A percentile compares a stretch with the other conserved stretches of the same genome.
Evolutionary conservation across 2,888 invertebrate genomes (phyloP).

Genomic region (Troides aeacus): DNA sequence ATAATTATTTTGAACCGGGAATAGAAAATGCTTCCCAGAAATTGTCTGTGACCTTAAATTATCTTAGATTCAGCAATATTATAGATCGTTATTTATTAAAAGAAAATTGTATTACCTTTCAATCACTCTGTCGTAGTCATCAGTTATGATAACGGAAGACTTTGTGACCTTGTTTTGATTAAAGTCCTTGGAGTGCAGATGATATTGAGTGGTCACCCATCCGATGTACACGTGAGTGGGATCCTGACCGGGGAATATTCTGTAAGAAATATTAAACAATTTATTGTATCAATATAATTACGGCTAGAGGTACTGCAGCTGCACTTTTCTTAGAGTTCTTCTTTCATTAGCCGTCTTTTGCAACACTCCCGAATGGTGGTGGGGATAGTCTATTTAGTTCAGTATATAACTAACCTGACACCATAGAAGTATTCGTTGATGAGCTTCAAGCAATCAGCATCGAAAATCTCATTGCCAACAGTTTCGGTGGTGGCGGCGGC

Average conservation of each 20-base stretch:
- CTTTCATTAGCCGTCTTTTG: not conserved
- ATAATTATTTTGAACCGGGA: too few species aligned
- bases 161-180: constrained; percentile 92
- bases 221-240: constrained; percentile 97
- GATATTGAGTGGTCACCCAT: constrained; percentile 99
- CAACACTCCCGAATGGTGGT: not conserved
- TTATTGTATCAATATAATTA: not conserved
- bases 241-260: constrained; percentile 97
- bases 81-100: too few species aligned
- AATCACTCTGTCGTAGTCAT: constrained; percentile 87
- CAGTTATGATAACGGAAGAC: constrained; percentile 88
- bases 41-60: too few species aligned
- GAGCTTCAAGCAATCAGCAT: constrained; percentile 90
- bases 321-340: too few species aligned
- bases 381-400: not conserved
- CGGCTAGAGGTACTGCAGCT: too few species aligned
- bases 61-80: too few species aligned
- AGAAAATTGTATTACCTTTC: constrained; percentile 79
- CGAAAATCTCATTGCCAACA: constrained; percentile 92
- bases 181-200: constrained; percentile 93
- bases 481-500: constrained; percentile 87
- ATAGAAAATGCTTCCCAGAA: too few species aligned
- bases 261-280: constrained; percentile 47
- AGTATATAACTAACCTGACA: constrained; percentile 62
- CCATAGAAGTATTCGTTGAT: constrained; percentile 99